Base-by-base conservation (phyloP, 2,113 vertebrate genomes). In the Equus quagga region DNA sequence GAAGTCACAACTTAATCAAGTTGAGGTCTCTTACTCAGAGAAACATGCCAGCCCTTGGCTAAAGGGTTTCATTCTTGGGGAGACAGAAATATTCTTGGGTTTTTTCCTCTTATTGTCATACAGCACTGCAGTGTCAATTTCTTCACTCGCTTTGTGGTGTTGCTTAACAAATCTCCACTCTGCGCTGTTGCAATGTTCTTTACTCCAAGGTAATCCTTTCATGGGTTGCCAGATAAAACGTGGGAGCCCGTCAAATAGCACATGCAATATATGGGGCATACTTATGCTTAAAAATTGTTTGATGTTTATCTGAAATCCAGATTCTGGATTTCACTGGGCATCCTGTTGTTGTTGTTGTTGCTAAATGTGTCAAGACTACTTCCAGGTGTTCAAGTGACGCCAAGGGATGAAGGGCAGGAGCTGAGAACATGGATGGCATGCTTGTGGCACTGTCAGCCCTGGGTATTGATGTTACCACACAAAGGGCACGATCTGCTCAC, bases 91-190 rank as follows among this genome's bases (percentile, higher is more conserved):
- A 64, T 19, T 72, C 14, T 73, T 73, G 33, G 23, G 6, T 56
- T 58, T 44, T 60, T 76, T 44, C n/a, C 51, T 83, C 21, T 75
- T 75, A 65, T 89, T 82, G 75, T 83, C 78, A 46, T 75, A 28
- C n/a, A 69, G 58, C 28, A 75, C 69, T 67, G 49, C 31, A 21
- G n/a, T 89, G 65, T 49, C 56, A 67, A 0, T 58, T 75, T 83
- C 69, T 76, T 75, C 46, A 64, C 46, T 64, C 64, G 56, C 76
- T 94, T 89, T 49, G 67, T 44, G 21, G 1, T 49, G 56, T 60
- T 92, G 18, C 49, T 72, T 96, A 36, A 86, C 73, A 94, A 81
- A 91, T 56, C 72, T 86, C 36, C 41, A 86, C 67, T 24, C 49
- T 54, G 41, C 60, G 51, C 46, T 73, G 23, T 93, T 95, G 89